Base-by-base conservation (phyloP, 2,888 invertebrate genomes). In the Lycocerus yunnanus region DNA sequence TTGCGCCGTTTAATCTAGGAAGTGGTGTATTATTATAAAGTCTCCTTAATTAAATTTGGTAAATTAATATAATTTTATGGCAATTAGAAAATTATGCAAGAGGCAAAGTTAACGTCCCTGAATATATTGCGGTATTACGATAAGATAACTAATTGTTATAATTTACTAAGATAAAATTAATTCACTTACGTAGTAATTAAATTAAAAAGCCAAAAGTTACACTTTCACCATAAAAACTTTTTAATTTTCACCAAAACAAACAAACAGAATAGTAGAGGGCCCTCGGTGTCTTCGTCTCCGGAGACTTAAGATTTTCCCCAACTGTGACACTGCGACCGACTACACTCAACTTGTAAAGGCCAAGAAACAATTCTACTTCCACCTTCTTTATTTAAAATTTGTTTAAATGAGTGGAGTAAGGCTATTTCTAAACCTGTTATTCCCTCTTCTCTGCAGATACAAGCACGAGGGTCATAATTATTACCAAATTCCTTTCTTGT, bases 371-470 rank as follows among this genome's bases (percentile, higher is more conserved):
- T 43, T 43, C 61, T 69, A 71, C 71, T 71, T 74, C 74, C 74
- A 74, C 74, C 74, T 74, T 74, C 74, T 68, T 61, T 70, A 58
- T n/a, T 65, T 58, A 11, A 65, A 73, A 73, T 61, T 69, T 66
- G 73, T 21, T 68, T 61, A 15, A 58, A 16, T 68, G 14, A 27
- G 63, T 71, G 43, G n/a, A n/a, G n/a, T 16, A 14, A 27, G 21
- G 24, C 27, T 24, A 13, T 72, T 68, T 72, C 68, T 3, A 63
- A 58, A 68, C 61, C 58, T 43, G 11, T 20, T 24, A 11, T 13
- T 14, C 21, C 21, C 20, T 20, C 21, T 13, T 18, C 15, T 21
- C 11, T 43, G 58, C n/a, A 15, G 15, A 27, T 8, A 24, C 11
- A 14, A 68, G 20, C 21, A 43, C 58, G 60, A 59, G 24, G 68